Evolutionary conservation across 2,797 vertebrate genomes (phyloP).

Genomic region (Melanotaenia boesemani): DNA sequence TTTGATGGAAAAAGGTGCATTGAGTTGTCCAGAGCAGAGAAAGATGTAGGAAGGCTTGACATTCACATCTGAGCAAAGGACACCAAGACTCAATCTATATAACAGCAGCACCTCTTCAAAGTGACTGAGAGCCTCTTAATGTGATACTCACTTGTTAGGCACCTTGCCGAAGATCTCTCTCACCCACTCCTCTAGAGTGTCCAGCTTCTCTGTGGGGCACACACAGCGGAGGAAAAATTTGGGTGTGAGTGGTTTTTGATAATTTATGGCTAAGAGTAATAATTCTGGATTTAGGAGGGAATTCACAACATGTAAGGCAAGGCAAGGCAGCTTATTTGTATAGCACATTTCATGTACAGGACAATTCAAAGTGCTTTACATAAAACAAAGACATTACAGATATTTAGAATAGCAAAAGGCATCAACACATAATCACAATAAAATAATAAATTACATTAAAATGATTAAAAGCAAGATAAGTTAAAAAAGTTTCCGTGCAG

Average conservation of each 20-base stretch:
- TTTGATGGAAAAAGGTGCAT: not conserved
- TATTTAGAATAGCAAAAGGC: too few relatives aligned
- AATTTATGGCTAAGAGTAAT: conserved; percentile 23
- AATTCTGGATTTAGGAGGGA: conserved; percentile 13
- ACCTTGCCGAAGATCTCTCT: conserved; percentile 95
- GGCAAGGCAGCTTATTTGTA: too few relatives aligned
- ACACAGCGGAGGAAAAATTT: conserved; percentile 47
- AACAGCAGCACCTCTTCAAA: conserved; percentile 46
- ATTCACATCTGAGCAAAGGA: conserved; percentile 60
- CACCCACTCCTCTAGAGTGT: conserved; percentile 96
- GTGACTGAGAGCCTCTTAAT: conserved; percentile 51
- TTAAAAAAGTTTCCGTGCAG: too few relatives aligned
- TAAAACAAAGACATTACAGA: too few relatives aligned
- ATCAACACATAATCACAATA: too few relatives aligned
- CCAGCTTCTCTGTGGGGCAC: conserved; percentile 89
- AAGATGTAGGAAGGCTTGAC: conserved; percentile 52
- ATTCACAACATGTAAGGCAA: not conserved
- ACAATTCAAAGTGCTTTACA: too few relatives aligned
- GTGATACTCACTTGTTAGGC: conserved; percentile 93
- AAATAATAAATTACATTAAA: too few relatives aligned
- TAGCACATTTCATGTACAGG: too few relatives aligned
- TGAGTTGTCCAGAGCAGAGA: conserved; percentile 21
- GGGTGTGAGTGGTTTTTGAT: conserved; percentile 34
- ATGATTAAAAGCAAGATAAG: too few relatives aligned
- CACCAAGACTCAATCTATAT: conserved; percentile 46